These are phyloP conservation scores for Silvanus unidentatus DNA, from an alignment of 2,888 invertebrate genomes.

Conservation along the genomic window DNA sequence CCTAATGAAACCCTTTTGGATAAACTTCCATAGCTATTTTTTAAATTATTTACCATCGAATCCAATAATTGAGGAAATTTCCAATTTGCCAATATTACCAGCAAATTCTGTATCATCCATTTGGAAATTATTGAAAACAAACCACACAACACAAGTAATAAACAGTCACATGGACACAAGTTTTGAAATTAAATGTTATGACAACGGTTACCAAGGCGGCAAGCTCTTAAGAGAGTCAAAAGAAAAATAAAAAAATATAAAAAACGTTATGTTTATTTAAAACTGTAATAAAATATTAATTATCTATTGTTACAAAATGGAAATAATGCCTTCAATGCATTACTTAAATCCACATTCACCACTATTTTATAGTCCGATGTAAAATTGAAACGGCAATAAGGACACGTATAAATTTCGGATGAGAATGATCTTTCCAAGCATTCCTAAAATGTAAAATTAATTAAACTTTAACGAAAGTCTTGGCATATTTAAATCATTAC, in stretches of 20 bases:
- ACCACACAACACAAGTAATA: too few species aligned
- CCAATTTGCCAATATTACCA: slow-evolving; percentile 56
- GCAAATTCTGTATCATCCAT: slow-evolving; percentile 20
- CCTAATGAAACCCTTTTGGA: slow-evolving; percentile 32
- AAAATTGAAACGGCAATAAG: slow-evolving; percentile 62
- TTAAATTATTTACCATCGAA: slow-evolving; percentile 62
- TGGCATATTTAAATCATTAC: slow-evolving; percentile 21
- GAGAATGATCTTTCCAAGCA: slow-evolving; percentile 65
- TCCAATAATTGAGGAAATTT: slow-evolving; percentile 67
- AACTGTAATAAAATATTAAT: too few species aligned
- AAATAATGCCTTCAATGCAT: slow-evolving; percentile 55
- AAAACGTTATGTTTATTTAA: too few species aligned
- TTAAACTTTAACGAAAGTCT: slow-evolving; percentile 5
- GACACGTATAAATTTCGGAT: slow-evolving; percentile 59
- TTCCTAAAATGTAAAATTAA: slow-evolving; percentile 18
- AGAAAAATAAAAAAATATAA: too few species aligned
- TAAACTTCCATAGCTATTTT: too few species aligned
- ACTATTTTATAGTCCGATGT: slow-evolving; percentile 45
- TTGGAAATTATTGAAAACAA: not conserved
- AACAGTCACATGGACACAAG: too few species aligned
- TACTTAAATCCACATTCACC: slow-evolving; percentile 53
- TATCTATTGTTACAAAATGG: slow-evolving; percentile 36
- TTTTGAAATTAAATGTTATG: too few species aligned
- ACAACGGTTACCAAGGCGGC: too few species aligned
- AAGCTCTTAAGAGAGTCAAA: too few species aligned